These are phyloP conservation scores for Diorhabda carinulata DNA, from an alignment of 1,140 invertebrate genomes.

Conservation along the genomic window DNA sequence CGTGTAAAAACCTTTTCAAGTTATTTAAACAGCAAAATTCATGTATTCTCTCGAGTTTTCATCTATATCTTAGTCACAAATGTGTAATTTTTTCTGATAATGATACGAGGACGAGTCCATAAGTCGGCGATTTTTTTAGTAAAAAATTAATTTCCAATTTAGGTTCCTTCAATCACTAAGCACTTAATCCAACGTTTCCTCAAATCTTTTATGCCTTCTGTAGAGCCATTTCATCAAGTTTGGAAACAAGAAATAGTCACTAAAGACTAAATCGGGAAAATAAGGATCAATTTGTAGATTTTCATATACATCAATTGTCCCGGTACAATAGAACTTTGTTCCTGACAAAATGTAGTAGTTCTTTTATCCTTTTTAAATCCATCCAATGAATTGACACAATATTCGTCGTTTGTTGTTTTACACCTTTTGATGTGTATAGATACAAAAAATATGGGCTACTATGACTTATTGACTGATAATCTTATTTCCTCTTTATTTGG, in stretches of 20 bases:
- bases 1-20: too few species aligned
- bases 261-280: background rate
- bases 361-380: background rate
- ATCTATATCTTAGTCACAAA: background rate
- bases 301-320: background rate
- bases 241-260: background rate
- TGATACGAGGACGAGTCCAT: background rate
- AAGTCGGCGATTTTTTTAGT: background rate
- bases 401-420: background rate
- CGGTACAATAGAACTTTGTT: background rate
- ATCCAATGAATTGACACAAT: background rate
- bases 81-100: background rate
- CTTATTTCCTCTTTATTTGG: too few species aligned
- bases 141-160: background rate
- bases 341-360: background rate
- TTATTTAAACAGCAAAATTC: too few species aligned
- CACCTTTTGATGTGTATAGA: background rate
- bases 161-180: background rate
- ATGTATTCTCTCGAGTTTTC: background rate
- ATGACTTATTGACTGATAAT: too few species aligned
- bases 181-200: background rate
- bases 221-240: background rate
- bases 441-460: background rate
- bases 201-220: conserved; percentile 10
- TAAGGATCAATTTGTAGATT: background rate